These are phyloP conservation scores for Camelus dromedarius DNA, from an alignment of 2,113 vertebrate species.

Conservation along the genomic window DNA sequence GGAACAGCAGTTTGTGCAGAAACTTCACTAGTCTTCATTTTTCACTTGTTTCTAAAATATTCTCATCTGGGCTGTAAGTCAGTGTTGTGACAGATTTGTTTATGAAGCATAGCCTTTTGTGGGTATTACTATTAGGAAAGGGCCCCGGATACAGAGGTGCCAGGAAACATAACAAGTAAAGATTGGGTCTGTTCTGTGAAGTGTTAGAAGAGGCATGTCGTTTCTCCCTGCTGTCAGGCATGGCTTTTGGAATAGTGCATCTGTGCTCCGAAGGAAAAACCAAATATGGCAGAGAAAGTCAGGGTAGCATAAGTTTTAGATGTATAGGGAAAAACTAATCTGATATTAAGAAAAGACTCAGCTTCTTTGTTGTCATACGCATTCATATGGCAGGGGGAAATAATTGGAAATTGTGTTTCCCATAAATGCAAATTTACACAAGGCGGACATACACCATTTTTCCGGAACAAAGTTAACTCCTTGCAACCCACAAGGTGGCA, in stretches of 20 bases:
- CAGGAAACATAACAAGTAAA: neutral
- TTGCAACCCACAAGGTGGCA: neutral
- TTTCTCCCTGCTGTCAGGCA: neutral
- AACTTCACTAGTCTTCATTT: neutral
- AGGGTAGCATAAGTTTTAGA: neutral
- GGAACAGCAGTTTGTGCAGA: neutral
- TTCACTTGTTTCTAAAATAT: neutral
- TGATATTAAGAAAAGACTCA: neutral
- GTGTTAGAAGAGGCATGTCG: neutral
- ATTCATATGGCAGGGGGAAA: neutral
- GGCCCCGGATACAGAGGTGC: neutral
- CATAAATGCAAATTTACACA: constrained; percentile 1
- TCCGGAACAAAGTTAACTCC: neutral
- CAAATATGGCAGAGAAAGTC: neutral
- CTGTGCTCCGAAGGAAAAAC: neutral
- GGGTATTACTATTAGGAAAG: neutral
- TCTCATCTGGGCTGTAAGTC: neutral
- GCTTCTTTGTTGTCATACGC: neutral
- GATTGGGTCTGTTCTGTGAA: neutral
- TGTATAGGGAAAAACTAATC: neutral
- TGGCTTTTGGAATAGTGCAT: neutral
- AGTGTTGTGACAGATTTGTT: neutral
- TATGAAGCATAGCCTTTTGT: neutral
- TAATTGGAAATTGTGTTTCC: constrained; percentile 30
- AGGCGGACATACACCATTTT: neutral